Conservation (phyloP, 2,797 vertebrate genomes). For the Spea hammondii region DNA sequence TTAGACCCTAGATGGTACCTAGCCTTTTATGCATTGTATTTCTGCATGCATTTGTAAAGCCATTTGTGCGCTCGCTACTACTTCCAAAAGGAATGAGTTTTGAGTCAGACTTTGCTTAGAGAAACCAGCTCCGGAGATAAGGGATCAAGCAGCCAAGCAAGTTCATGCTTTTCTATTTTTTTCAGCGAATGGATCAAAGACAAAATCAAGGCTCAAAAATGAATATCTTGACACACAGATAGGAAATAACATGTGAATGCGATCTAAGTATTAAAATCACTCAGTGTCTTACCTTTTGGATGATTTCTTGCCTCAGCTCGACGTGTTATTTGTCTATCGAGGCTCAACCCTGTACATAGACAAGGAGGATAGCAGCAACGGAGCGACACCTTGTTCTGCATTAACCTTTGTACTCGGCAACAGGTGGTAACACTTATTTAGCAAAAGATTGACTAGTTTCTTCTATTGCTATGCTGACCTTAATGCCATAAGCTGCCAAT, state of each 20-base stretch:
- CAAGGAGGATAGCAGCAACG: slow-evolving; percentile 54
- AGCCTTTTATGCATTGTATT: no score
- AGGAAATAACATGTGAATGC: not conserved
- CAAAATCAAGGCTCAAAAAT: not conserved
- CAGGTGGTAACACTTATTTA: slow-evolving; percentile 61
- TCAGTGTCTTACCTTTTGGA: slow-evolving; percentile 65
- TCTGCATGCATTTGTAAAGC: no score
- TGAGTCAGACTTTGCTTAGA: not conserved
- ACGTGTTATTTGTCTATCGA: slow-evolving; percentile 38
- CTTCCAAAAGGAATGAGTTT: no score
- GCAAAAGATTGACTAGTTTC: slow-evolving; percentile 76
- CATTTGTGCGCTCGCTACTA: no score
- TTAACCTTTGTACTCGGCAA: slow-evolving; percentile 72
- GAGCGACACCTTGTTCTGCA: slow-evolving; percentile 58
- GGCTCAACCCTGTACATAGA: slow-evolving; percentile 55
- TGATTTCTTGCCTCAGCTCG: slow-evolving; percentile 26
- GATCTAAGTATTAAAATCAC: not conserved
- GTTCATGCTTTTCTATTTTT: not conserved
- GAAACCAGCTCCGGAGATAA: not conserved
- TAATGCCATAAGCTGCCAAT: slow-evolving; percentile 59
- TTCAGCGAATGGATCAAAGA: not conserved
- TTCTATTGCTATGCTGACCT: slow-evolving; percentile 59
- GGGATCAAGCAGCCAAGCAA: not conserved
- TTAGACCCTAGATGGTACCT: no score
- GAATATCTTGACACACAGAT: no score